Evolutionary conservation across 2,888 invertebrate genomes (phyloP).

Genomic region (Cryptocephalus moraei): DNA sequence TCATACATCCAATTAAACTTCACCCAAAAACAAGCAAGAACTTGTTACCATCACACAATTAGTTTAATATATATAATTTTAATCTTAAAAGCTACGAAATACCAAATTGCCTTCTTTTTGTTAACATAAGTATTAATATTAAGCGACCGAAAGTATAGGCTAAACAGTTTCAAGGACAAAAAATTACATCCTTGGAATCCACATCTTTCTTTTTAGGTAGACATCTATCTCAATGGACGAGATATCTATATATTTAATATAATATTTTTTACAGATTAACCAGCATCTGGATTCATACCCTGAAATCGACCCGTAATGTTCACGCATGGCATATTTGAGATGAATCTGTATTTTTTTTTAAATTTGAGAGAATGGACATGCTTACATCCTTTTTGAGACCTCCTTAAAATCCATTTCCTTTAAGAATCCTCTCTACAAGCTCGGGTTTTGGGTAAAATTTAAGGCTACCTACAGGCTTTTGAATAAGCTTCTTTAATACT

Average conservation of each 20-base stretch:
- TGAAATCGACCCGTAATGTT: conserved; percentile 33
- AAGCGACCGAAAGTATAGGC: not conserved
- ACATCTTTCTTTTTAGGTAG: conserved; percentile 2
- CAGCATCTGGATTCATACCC: conserved; percentile 21
- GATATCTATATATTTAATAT: not conserved
- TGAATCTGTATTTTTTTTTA: conserved; percentile 18
- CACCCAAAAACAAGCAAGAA: conserved; percentile 18
- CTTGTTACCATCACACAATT: conserved; percentile 23
- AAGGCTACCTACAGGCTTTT: no score
- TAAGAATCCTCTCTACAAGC: conserved; percentile 32
- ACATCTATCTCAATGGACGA: not conserved
- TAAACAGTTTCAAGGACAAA: no score
- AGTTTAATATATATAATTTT: not conserved
- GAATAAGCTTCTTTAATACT: no score
- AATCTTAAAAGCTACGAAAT: conserved; percentile 1
- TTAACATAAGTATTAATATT: not conserved
- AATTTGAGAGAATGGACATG: not conserved
- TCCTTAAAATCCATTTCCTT: conserved; percentile 10
- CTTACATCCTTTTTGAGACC: not conserved
- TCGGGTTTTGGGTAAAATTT: no score
- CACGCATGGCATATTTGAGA: conserved; percentile 27
- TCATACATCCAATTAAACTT: conserved; percentile 10
- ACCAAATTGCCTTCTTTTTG: not conserved
- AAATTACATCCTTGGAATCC: no score
- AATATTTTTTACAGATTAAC: conserved; percentile 29